These are phyloP conservation scores for Resseliella maxima DNA, from an alignment of 2,888 invertebrate species.

Conservation along the genomic window DNA sequence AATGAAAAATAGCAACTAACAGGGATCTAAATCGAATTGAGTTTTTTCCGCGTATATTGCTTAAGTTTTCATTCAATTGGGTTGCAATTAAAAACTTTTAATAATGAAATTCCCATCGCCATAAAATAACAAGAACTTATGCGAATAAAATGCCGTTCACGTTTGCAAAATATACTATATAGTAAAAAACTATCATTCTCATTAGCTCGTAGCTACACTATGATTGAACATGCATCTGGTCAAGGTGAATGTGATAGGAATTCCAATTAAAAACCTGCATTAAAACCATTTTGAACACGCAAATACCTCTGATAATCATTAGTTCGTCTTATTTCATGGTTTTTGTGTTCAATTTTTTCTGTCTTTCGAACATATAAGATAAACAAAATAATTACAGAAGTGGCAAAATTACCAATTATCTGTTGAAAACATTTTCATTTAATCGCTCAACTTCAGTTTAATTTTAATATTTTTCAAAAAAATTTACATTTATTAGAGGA, in stretches of 20 bases:
- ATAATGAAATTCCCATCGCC: conserved; percentile 43
- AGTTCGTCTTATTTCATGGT: not conserved
- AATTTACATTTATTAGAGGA: not conserved
- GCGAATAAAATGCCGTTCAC: not conserved
- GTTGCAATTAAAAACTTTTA: conserved; percentile 46
- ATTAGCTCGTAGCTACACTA: no score
- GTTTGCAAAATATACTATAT: not conserved
- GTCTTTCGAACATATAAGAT: not conserved
- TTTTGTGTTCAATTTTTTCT: not conserved
- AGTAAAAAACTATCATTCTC: not conserved
- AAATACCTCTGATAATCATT: not conserved
- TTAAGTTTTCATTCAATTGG: conserved; percentile 54
- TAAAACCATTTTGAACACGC: not conserved
- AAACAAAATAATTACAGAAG: conserved; percentile 13
- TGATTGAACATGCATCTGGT: not conserved
- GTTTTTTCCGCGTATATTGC: conserved; percentile 25
- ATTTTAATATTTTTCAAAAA: not conserved
- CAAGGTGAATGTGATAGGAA: not conserved
- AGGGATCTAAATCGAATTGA: conserved; percentile 1
- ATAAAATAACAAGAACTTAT: conserved; percentile 10
- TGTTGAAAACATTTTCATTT: not conserved
- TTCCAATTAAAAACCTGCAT: conserved; percentile 4
- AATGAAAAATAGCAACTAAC: conserved; percentile 9
- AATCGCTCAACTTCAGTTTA: not conserved
- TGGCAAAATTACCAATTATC: conserved; percentile 15